Base-by-base conservation (phyloP, 1,140 invertebrate genomes). In the Telenomus remus region DNA sequence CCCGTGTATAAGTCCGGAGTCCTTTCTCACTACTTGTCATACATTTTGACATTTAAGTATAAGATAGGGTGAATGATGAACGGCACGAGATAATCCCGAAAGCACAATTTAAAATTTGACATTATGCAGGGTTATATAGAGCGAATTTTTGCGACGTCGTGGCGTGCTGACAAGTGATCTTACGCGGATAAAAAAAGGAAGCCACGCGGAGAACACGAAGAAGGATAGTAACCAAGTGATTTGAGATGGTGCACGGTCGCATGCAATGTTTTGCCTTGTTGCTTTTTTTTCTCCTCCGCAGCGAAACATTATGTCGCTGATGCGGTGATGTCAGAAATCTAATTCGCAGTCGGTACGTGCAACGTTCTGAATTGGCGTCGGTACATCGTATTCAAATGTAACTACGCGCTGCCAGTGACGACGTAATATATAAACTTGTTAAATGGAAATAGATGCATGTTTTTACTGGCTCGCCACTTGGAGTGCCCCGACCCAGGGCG, bases 371-470 rank as follows among this genome's bases (percentile, higher is more conserved):
- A 80, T 84, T 81, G 80, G 83, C 84, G 82, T 82, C 79, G 77
- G 85, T 81, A 87, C 84, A 87, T 83, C 84, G 81, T 86, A 87
- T 88, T 86, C 82, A 87, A 86, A 88, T 87, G 85, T 88, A 87
- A 86, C 85, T 84, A 86, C 81, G 82, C 79, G 80, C 85, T 87
- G 86, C 77, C 79, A 76, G 77, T 86, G 86, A 87, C 85, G 80
- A 81, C 79, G 81, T 83, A 86, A 87, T 86, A 86, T 87, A 86
- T 87, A 87, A 87, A 87, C 84, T 84, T 87, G 85, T 86, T 87
- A 86, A 87, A 85, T 88, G 86, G 85, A 88, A 88, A 87, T 88
- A 81, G 85, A 88, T 87, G 85, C 86, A 78, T 86, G 86, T 87
- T 88, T 88, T 88, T 87, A 85, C 81, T 60, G 81, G 82, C 79